phyloP scores from a whole-genome alignment of 2,888 invertebrate species.

The Acrobasis suavella region DNA sequence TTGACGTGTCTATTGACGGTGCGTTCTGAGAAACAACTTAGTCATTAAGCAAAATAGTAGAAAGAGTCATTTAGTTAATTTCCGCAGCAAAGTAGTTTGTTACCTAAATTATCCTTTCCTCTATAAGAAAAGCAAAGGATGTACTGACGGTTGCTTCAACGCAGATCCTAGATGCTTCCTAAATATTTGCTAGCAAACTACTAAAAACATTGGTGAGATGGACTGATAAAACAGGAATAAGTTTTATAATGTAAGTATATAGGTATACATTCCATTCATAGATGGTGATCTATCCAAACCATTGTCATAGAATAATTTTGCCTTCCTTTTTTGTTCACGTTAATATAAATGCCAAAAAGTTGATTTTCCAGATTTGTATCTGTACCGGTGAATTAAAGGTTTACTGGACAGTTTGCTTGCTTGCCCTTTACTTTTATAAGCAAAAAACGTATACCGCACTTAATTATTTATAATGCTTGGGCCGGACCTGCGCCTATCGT shows the following conservation, averaged over 20 bases:
- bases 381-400: background rate
- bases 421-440: background rate
- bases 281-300: background rate
- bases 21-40: background rate
- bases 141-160: too few relatives aligned
- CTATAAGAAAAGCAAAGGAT: too few relatives aligned
- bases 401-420: background rate
- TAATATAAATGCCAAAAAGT: background rate
- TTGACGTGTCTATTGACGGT: background rate
- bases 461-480: too few relatives aligned
- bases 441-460: background rate
- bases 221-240: too few relatives aligned
- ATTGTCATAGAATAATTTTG: background rate
- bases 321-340: background rate
- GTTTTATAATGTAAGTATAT: too few relatives aligned
- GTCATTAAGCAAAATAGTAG: background rate
- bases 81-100: background rate
- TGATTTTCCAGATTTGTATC: background rate
- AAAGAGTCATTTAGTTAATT: background rate
- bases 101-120: too few relatives aligned
- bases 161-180: too few relatives aligned
- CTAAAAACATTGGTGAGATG: too few relatives aligned
- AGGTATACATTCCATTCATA: too few relatives aligned
- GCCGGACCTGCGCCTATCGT: too few relatives aligned
- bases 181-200: too few relatives aligned